phyloP scores from a whole-genome alignment of 2,113 vertebrate genomes.

The Laticauda laticaudata region DNA sequence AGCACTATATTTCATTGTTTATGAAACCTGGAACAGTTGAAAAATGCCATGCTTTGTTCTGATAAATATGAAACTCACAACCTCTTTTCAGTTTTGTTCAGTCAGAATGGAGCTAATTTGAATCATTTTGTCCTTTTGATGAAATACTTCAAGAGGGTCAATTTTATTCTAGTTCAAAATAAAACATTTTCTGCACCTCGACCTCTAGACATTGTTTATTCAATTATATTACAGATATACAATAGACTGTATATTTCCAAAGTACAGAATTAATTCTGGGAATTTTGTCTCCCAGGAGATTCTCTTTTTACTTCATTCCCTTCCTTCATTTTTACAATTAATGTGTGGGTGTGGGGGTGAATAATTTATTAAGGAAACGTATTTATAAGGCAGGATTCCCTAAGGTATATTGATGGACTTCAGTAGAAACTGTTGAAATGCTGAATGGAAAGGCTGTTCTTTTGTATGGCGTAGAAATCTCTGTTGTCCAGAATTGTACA shows the following conservation, averaged over 20 bases:
- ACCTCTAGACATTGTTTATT: conserved; percentile 58
- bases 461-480: conserved; percentile 70
- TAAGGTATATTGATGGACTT: background rate
- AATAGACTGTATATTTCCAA: conserved; percentile 48
- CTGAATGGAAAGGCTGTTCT: conserved; percentile 66
- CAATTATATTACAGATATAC: conserved; percentile 24
- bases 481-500: conserved; percentile 71
- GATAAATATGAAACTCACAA: background rate
- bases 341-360: background rate
- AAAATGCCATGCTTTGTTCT: background rate
- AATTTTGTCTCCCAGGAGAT: background rate
- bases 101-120: background rate
- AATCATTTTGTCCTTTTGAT: background rate
- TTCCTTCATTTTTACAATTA: background rate
- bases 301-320: background rate
- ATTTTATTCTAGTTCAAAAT: background rate
- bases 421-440: conserved; percentile 48
- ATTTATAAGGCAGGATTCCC: conserved; percentile 45
- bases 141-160: background rate
- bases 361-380: conserved; percentile 51
- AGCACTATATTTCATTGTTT: background rate
- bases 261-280: conserved; percentile 20
- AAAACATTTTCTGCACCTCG: background rate
- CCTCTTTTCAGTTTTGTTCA: background rate
- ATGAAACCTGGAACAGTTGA: background rate